Base-by-base conservation (phyloP, 2,797 vertebrate species). In the Leptoclinus maculatus region DNA sequence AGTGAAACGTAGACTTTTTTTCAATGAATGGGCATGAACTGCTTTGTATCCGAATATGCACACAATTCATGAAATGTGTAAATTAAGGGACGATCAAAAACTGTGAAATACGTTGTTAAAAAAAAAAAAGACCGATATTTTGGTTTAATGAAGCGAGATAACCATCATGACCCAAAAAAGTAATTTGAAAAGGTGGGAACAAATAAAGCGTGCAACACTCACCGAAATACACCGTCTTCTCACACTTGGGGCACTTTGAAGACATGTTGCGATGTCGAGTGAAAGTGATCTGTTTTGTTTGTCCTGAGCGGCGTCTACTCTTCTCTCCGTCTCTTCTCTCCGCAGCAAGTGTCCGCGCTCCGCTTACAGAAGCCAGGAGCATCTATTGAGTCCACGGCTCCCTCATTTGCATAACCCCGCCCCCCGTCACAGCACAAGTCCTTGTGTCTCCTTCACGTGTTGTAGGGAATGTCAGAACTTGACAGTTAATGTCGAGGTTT, bases 201-300 rank as follows among this genome's bases (percentile, higher is more conserved):
- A 36, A n/a, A 68, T 11, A 45, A 74, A 84, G 19, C 19, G 34
- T 16, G 43, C 34, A 29, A 39, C 12, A 92, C 98, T 97, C 87
- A 99, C 98, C 98, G 83, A 99, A 99, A 91, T 99, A 99, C 73
- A 99, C 97, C 58, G 97, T 97, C 94, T 98, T 98, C 25, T 97
- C 97, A 90, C 98, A 99, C 94, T 97, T 99, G 45, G 98, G 97
- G 78, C 98, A 99, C 92, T 97, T 98, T 87, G 98, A 98, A 82
- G 97, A 94, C 97, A 99, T 98, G 91, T 62, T 80, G 68, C 9
- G 79, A 25, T 77, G 60, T 85, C 71, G 81, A 63, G 60, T 79
- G 67, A 63, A 84, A 74, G 69, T 71, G 83, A 27, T 83, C 12
- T 75, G 58, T 60, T 53, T 11, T 23, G 70, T 83, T 56, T 27